These are phyloP conservation scores for Spinibarbus caldwelli DNA, from an alignment of 2,797 vertebrate genomes.

Conservation along the genomic window DNA sequence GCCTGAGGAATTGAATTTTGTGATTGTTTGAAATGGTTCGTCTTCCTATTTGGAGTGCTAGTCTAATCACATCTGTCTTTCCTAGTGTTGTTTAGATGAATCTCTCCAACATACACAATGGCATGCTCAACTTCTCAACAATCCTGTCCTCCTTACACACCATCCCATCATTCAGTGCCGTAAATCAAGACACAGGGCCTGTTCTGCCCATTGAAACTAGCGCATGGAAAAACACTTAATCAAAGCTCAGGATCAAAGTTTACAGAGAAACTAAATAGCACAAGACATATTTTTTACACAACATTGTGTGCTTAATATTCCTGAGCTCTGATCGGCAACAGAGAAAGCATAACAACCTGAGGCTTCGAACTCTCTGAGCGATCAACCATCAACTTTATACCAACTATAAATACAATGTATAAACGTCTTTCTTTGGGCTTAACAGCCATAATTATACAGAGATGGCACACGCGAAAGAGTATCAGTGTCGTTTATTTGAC, in stretches of 20 bases:
- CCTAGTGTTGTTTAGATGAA: constrained; percentile 28
- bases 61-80: constrained; percentile 37
- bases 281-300: constrained; percentile 30
- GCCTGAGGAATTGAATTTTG: constrained; percentile 17
- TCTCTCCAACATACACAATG: constrained; percentile 36
- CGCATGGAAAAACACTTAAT: constrained; percentile 34
- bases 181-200: constrained; percentile 13
- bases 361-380: constrained; percentile 21
- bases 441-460: background rate
- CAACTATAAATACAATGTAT: constrained; percentile 40
- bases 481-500: constrained; percentile 11
- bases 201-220: background rate
- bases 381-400: constrained; percentile 37
- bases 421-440: constrained; percentile 2
- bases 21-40: constrained; percentile 37
- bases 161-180: background rate
- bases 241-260: constrained; percentile 31
- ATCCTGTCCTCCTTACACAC: constrained; percentile 7
- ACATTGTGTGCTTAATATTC: constrained; percentile 42
- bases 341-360: constrained; percentile 32
- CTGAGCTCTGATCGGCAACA: constrained; percentile 38
- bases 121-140: constrained; percentile 19
- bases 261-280: constrained; percentile 28
- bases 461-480: constrained; percentile 9
- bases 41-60: constrained; percentile 31